A percentile compares a stretch with the other conserved stretches of the same genome.
phyloP scores from a whole-genome alignment of 2,113 vertebrate species.

The Butorides virescens region DNA sequence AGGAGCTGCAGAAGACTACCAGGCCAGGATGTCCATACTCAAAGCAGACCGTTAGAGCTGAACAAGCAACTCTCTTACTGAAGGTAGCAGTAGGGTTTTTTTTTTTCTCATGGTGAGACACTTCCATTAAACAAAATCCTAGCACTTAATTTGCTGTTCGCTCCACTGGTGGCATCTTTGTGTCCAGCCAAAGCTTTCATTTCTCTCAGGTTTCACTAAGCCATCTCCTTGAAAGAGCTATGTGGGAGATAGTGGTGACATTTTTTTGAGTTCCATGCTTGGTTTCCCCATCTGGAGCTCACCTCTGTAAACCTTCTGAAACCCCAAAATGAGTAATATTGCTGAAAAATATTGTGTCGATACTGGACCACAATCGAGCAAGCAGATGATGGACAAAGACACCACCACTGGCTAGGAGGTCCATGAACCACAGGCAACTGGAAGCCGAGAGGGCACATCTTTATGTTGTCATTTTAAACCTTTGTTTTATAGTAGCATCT shows the following conservation, averaged over 20 bases:
- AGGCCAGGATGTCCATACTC: neutral
- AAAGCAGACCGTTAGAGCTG: neutral
- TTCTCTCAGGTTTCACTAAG: neutral
- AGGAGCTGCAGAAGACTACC: neutral
- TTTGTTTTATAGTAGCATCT: neutral
- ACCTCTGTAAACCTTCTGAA: neutral
- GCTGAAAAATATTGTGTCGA: neutral
- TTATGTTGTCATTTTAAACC: neutral
- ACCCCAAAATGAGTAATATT: neutral
- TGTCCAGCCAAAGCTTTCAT: neutral
- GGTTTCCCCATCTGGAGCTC: neutral
- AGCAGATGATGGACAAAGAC: neutral
- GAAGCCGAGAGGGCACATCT: neutral
- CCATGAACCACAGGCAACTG: neutral
- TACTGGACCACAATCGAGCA: neutral
- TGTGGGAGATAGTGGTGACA: neutral
- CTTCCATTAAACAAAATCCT: neutral
- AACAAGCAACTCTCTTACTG: neutral
- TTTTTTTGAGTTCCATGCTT: neutral
- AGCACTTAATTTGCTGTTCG: accelerated
- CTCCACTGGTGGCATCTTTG: neutral
- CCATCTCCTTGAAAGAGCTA: neutral
- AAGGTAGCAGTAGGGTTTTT: neutral
- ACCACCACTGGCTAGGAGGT: neutral
- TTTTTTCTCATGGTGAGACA: neutral